A percentile compares a stretch with the other conserved stretches of the same genome.
These are phyloP conservation scores for Vulpes ferrilata DNA, from an alignment of 2,113 vertebrate genomes.

Conservation along the genomic window DNA sequence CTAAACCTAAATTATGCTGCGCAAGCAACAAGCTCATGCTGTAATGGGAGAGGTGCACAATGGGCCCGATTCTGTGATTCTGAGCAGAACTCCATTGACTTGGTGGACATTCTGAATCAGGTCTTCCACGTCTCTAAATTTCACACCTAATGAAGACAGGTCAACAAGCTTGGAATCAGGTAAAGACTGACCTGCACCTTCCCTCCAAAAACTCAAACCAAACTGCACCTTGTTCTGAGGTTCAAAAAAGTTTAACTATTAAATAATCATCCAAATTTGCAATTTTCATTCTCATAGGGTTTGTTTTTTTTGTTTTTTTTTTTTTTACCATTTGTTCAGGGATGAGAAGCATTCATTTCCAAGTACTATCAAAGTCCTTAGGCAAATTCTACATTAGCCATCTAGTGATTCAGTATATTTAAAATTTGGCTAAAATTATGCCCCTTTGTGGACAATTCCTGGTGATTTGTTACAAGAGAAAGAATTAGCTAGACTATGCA, in stretches of 20 bases:
- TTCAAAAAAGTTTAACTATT: slow-evolving; percentile 71
- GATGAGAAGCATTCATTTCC: not conserved
- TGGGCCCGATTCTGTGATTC: slow-evolving; percentile 66
- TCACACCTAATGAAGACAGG: slow-evolving; percentile 54
- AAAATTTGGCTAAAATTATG: not conserved
- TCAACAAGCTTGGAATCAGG: slow-evolving; percentile 19
- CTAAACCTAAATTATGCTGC: slow-evolving; percentile 79
- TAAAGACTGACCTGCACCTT: slow-evolving; percentile 65
- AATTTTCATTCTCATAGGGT: slow-evolving; percentile 16
- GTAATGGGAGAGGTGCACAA: slow-evolving; percentile 73
- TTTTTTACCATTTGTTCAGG: not conserved
- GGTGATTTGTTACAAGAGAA: not conserved
- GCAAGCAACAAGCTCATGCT: slow-evolving; percentile 84
- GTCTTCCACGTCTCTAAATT: slow-evolving; percentile 2
- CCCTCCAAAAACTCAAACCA: slow-evolving; percentile 77
- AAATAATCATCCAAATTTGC: slow-evolving; percentile 46
- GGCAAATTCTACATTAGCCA: not conserved
- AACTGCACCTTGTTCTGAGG: slow-evolving; percentile 67
- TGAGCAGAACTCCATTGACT: slow-evolving; percentile 51
- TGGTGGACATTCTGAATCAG: slow-evolving; percentile 29
- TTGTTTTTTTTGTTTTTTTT: not conserved
- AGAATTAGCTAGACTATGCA: not conserved
- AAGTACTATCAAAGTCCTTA: not conserved
- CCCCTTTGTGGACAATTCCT: not conserved
- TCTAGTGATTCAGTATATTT: not conserved